Conservation (phyloP, 2,113 vertebrate species). For the Lagenorhynchus albirostris region DNA sequence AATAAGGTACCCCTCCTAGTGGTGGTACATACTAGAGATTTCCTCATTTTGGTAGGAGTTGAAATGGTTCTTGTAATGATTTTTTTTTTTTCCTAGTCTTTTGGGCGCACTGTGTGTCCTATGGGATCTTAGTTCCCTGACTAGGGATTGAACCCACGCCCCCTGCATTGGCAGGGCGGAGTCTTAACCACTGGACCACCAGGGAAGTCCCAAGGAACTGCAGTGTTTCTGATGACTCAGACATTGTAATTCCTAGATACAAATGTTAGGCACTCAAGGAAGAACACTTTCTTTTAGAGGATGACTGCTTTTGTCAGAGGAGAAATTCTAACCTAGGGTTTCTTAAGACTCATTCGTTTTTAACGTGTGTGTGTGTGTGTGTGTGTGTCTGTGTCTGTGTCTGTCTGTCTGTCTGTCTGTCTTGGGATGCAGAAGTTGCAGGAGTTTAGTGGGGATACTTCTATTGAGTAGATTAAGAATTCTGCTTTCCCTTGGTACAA, state of each 20-base stretch:
- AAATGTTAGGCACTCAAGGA: neutral
- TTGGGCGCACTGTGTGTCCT: too few relatives aligned
- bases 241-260: neutral
- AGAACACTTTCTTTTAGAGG: neutral
- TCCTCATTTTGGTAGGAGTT: neutral
- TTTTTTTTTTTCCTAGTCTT: too few relatives aligned
- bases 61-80: too few relatives aligned
- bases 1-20: neutral
- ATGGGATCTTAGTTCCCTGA: too few relatives aligned
- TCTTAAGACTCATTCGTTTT: neutral
- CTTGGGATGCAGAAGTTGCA: neutral
- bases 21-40: neutral
- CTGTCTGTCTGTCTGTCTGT: rapidly evolving
- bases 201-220: neutral
- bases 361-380: neutral
- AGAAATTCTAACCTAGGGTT: neutral
- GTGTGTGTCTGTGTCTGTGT: neutral
- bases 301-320: neutral
- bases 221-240: neutral
- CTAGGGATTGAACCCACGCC: too few relatives aligned
- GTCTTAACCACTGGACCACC: too few relatives aligned
- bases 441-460: neutral
- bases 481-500: neutral
- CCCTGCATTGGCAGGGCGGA: too few relatives aligned
- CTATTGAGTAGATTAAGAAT: neutral